These are phyloP conservation scores for Amiota minor DNA, from an alignment of 2,888 invertebrate species.

Conservation along the genomic window DNA sequence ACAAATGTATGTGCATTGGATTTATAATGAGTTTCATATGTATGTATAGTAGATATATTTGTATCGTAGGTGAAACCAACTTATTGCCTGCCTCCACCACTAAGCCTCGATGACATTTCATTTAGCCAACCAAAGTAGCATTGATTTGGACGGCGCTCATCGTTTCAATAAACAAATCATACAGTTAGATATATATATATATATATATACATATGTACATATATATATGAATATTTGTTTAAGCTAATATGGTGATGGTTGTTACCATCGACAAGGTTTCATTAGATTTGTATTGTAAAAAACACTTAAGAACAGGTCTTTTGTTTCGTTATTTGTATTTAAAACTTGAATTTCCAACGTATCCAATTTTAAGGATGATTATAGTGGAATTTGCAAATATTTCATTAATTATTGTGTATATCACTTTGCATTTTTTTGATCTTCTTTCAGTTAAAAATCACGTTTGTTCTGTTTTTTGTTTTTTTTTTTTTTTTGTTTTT, in stretches of 20 bases:
- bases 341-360: too few species aligned
- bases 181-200: constrained; percentile 47
- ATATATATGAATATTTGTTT: neutral
- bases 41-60: too few species aligned
- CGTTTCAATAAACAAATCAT: constrained; percentile 33
- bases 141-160: neutral
- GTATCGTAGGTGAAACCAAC: too few species aligned
- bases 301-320: neutral
- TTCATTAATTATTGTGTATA: too few species aligned
- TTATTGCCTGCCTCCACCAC: neutral
- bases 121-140: neutral
- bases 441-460: too few species aligned
- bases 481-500: too few species aligned
- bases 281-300: constrained; percentile 4
- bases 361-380: too few species aligned
- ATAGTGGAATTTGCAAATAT: too few species aligned
- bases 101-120: constrained; percentile 8
- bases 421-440: too few species aligned
- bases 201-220: constrained; percentile 28
- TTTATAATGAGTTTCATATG: constrained; percentile 62
- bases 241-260: constrained; percentile 29
- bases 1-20: constrained; percentile 65
- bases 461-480: too few species aligned
- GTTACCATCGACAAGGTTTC: constrained; percentile 31
- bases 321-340: neutral